Conservation (phyloP, 2,113 vertebrate genomes). For the Datnioides undecimradiatus region DNA sequence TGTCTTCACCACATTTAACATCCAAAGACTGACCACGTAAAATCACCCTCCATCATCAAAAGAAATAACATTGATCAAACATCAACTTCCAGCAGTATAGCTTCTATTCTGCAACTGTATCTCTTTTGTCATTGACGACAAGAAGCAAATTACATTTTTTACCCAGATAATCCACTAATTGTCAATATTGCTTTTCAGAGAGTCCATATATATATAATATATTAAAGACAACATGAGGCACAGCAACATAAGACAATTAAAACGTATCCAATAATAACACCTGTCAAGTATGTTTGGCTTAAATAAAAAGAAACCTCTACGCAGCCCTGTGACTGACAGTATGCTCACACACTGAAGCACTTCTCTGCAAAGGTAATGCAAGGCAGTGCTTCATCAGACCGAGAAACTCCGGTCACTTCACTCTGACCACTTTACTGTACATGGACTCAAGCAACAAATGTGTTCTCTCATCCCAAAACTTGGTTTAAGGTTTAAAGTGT, state of each 20-base stretch:
- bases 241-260: background rate
- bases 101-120: too few relatives aligned
- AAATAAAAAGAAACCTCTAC: background rate
- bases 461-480: constrained; percentile 52
- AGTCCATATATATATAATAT: too few relatives aligned
- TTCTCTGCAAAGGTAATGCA: constrained; percentile 11
- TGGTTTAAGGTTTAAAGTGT: constrained; percentile 57
- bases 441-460: constrained; percentile 31
- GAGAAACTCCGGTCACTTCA: constrained; percentile 26
- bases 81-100: too few relatives aligned
- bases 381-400: constrained; percentile 29
- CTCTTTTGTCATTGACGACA: background rate
- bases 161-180: background rate
- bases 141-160: background rate
- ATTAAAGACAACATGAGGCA: background rate
- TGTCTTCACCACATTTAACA: background rate
- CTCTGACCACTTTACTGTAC: constrained; percentile 44
- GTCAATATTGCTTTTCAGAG: background rate
- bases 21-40: background rate
- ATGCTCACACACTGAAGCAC: constrained; percentile 30
- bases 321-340: background rate
- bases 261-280: background rate
- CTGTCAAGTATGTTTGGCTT: background rate
- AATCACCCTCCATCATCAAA: background rate
- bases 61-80: too few relatives aligned